Evolutionary conservation across 2,797 vertebrate species (phyloP), one percentile per base, ranked within the genome.

Genomic region (Mergus octosetaceus): DNA sequence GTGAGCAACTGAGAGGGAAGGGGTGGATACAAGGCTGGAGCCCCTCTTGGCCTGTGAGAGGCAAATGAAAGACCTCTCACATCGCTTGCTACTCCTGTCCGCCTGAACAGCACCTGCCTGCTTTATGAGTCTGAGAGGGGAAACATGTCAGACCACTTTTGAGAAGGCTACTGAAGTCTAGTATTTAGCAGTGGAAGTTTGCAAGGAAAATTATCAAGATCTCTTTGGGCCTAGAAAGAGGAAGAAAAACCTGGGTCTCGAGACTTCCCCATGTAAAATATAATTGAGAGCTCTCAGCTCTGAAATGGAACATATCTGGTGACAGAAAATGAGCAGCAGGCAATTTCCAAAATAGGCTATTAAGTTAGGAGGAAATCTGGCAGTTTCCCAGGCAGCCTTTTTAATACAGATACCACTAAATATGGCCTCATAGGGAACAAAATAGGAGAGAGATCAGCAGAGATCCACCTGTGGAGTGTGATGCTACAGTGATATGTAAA

Each of bases 31-130:
- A 65, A 69, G 39, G 21, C 56, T 82, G 62, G 13, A 69, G 45
- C 14, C 3, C 47, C 18, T 8, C 68, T 58, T 21, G 0, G 0
- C 5, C 19, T 56, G 8, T 5, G 13, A 87, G 47, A 79, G 6
- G 47, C 10, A 79, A 79, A 78, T 13, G 20, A 76, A 20, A 47
- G 47, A 32, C 21, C 70, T 83, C 9, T 19, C n/a, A 25, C 28
- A 38, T 18, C 4, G 1, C 11, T 80, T 54, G 38, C 64, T 85
- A 28, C 13, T 11, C 30, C 53, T 60, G 16, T 6, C 5, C n/a
- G 38, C 71, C 32, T 53, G 53, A 53, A 53, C 27, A 64, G 60
- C n/a, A 75, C 11, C 56, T 49, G 38, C 32, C 54, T 38, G 25
- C 27, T 43, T 74, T 77, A 27, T 64, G 2, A 18, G 18, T 13